phyloP scores from a whole-genome alignment of 1,140 invertebrate species.

The Drosophila orosa region DNA sequence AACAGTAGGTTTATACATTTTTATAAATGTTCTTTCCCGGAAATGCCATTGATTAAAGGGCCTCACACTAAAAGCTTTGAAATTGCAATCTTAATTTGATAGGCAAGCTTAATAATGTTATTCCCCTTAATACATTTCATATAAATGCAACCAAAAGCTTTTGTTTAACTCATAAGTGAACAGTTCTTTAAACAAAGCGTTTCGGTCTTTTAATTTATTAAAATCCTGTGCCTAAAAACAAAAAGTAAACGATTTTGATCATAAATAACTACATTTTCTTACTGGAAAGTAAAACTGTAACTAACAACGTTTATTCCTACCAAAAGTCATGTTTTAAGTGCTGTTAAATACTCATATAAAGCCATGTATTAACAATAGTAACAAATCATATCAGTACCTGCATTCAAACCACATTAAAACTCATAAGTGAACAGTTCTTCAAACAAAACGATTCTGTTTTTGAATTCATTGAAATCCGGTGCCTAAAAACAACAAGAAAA shows the following conservation, averaged over 20 bases:
- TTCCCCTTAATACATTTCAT: slow-evolving; percentile 1
- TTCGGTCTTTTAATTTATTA: background rate
- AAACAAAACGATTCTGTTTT: background rate
- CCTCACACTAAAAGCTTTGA: background rate
- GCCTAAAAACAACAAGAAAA: background rate
- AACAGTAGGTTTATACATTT: too few species aligned
- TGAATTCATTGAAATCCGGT: too few species aligned
- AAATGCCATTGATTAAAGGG: slow-evolving; percentile 13
- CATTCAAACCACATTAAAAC: too few species aligned
- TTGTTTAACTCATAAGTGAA: background rate
- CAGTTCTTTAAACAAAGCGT: background rate
- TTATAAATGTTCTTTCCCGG: background rate
- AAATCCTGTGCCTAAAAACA: background rate
- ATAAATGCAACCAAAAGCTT: background rate
- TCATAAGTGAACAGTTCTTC: background rate
- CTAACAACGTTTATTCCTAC: background rate
- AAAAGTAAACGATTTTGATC: background rate
- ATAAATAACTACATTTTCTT: too few species aligned
- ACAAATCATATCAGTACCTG: too few species aligned
- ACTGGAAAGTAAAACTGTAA: background rate
- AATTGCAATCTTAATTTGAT: slow-evolving; percentile 1
- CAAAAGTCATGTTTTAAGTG: background rate
- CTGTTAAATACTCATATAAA: too few species aligned
- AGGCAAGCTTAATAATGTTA: background rate
- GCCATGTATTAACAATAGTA: too few species aligned